Percentiles rank a stretch among this genome's conserved stretches.
phyloP scores from a whole-genome alignment of 2,888 invertebrate genomes.

The Cantharis rustica region DNA sequence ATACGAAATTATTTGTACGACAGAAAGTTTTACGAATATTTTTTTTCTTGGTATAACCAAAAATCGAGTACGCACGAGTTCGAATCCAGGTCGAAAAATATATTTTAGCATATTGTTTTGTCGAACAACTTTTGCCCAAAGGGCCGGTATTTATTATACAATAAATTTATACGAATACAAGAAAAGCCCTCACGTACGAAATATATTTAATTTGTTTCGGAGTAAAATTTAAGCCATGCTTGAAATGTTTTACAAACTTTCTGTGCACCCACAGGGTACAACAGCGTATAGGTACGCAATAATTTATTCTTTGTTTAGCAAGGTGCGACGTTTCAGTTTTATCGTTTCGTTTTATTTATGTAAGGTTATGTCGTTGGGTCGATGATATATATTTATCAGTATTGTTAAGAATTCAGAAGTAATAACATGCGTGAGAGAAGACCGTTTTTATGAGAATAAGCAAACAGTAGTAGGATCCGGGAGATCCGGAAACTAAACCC shows the following conservation, averaged over 20 bases:
- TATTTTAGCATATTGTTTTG: no score
- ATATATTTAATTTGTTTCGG: not conserved
- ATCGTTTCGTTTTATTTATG: no score
- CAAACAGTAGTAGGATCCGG: conserved; percentile 9
- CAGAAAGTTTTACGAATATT: no score
- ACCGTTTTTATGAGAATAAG: conserved; percentile 20
- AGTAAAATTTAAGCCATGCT: not conserved
- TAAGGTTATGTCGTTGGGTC: no score
- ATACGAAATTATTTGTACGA: no score
- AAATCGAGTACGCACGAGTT: no score
- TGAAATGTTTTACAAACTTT: not conserved
- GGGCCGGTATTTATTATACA: not conserved
- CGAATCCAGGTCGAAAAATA: no score
- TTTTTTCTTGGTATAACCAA: no score
- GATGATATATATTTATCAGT: conserved; percentile 6
- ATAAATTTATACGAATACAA: not conserved
- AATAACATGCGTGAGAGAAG: conserved; percentile 18
- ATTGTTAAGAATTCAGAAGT: conserved; percentile 15
- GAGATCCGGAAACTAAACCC: conserved; percentile 7
- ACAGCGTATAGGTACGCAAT: not conserved
- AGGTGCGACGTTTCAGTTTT: not conserved
- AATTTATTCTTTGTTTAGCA: not conserved
- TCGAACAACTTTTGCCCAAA: not conserved
- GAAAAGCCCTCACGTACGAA: not conserved
- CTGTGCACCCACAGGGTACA: not conserved